These are phyloP conservation scores for Leucoptera coffeella DNA, from an alignment of 2,888 invertebrate species.

Conservation along the genomic window DNA sequence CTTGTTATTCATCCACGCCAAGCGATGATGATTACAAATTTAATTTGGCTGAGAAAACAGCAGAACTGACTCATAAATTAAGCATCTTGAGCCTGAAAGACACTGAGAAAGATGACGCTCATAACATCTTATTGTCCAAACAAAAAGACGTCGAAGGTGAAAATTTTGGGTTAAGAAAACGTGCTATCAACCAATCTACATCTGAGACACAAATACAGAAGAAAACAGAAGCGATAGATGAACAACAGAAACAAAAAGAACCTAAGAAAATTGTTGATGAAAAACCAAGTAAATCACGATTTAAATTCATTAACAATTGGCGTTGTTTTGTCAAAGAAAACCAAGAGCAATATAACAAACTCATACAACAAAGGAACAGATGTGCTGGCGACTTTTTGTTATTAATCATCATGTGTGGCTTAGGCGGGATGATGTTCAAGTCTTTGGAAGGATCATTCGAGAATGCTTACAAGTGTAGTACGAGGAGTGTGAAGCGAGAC, in stretches of 20 bases:
- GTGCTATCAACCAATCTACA: conserved; percentile 16
- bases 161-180: conserved; percentile 22
- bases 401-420: conserved; percentile 66
- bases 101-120: conserved; percentile 18
- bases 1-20: conserved; percentile 44
- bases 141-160: conserved; percentile 10
- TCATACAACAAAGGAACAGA: conserved; percentile 54
- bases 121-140: conserved; percentile 16
- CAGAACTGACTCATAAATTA: conserved; percentile 36
- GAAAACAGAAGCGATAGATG: conserved; percentile 6
- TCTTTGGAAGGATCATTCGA: conserved; percentile 82
- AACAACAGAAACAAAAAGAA: conserved; percentile 13
- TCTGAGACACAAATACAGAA: conserved; percentile 12
- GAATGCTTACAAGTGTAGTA: conserved; percentile 80
- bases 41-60: conserved; percentile 36
- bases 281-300: conserved; percentile 20
- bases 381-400: conserved; percentile 66
- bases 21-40: conserved; percentile 49
- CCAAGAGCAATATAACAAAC: conserved; percentile 44
- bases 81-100: conserved; percentile 33
- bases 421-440: conserved; percentile 75
- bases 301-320: conserved; percentile 47
- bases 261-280: conserved; percentile 12
- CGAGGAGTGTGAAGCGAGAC: conserved; percentile 78
- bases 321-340: conserved; percentile 53